These are phyloP conservation scores for Saimiri boliviensis DNA, from an alignment of 2,113 vertebrate genomes.

Conservation along the genomic window DNA sequence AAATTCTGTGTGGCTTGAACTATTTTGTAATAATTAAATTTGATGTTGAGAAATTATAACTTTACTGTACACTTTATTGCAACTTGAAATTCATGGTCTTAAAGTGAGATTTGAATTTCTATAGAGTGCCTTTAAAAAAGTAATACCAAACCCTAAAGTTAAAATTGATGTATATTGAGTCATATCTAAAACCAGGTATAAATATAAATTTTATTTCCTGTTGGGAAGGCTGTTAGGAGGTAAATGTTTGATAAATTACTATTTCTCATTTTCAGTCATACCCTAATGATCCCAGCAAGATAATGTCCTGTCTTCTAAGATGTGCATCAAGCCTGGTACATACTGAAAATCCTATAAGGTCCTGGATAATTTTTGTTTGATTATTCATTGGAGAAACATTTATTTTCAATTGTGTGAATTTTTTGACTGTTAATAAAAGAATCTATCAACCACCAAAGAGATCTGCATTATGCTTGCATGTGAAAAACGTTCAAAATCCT, in stretches of 20 bases:
- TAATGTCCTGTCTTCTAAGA: neutral
- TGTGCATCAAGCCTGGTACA: neutral
- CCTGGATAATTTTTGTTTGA: neutral
- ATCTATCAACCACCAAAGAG: neutral
- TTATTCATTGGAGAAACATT: neutral
- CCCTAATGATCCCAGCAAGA: neutral
- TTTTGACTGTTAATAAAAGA: constrained; percentile 57
- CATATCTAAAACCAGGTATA: neutral
- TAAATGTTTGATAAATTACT: neutral
- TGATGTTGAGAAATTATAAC: neutral
- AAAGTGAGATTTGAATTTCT: constrained; percentile 24
- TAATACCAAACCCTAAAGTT: neutral
- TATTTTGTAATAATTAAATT: neutral
- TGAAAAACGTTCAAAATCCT: neutral
- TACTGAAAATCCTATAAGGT: neutral
- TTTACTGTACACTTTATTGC: neutral
- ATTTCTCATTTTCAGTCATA: neutral
- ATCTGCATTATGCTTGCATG: neutral
- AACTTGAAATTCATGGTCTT: neutral
- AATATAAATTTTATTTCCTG: neutral
- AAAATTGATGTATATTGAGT: neutral
- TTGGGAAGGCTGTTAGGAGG: neutral
- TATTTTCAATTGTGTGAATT: constrained; percentile 48
- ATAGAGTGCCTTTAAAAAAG: constrained; percentile 2
- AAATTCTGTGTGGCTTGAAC: neutral